Base-by-base conservation (phyloP, 1,140 invertebrate species). In the Drosophila rufa region DNA sequence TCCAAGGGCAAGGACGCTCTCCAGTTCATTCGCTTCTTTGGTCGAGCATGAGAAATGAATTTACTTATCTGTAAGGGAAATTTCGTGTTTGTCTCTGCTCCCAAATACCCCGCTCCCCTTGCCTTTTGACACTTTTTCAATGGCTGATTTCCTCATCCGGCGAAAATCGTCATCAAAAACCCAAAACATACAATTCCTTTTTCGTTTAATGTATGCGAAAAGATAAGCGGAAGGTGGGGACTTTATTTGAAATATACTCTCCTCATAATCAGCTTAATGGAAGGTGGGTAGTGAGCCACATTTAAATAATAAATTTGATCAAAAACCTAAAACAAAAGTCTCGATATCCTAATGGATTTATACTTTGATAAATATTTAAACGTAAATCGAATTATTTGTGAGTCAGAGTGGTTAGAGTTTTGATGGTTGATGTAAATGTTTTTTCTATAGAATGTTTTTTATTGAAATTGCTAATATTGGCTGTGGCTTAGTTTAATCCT, bases 21-120 rank as follows among this genome's bases (percentile, higher is more conserved):
- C 19, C 67, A 53, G 53, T 59, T 60, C 46, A 73, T 59, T 73
- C 55, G 46, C 53, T 43, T 36, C 53, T 73, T 53, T 51, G 69
- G 53, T 73, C 53, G 69, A 73, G 69, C 68, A 73, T 60, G 68
- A 71, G 69, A 73, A 73, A 73, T 73, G 69, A 73, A 73, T 73
- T 73, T 73, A 30, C 69, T 60, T 73, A 73, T 73, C 67, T 73
- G 27, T 60, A 50, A 43, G 30, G 45, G 45, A 11, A 71, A 43
- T 43, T 33, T 60, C 53, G 4, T 59, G 53, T 70, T 66, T 67
- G 50, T 46, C 43, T 14, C 43, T 22, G 33, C 8, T 55, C 17
- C 2, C 19, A 38, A 55, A 38, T 55, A 55, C 33, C 17, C 51
- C n/a, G 17, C 11, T 53, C 12, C 22, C 22, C 22, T 3, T 12